Evolutionary conservation across 1,140 invertebrate species (phyloP), one percentile per base, ranked within the genome.

Genomic region (Pectinophora gossypiella): DNA sequence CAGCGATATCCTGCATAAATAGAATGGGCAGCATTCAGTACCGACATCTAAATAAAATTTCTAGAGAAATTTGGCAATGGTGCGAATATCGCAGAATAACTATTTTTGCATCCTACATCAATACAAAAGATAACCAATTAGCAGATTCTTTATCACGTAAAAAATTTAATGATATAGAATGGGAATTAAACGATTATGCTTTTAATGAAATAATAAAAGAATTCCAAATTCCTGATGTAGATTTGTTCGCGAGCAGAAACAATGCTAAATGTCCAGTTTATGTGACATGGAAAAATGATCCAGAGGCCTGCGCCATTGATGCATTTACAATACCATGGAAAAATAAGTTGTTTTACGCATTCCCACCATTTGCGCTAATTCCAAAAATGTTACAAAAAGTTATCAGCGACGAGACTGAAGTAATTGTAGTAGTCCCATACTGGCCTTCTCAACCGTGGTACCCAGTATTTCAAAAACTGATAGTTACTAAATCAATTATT

Each of bases 401-500:
- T 44, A 46, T 52, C n/a, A 4, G 1, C 5, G 57, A 64, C 9
- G 48, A 57, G 32, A 48, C 57, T 9, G 43, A 19, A 44, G 58
- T 47, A 4, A 56, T 61, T 32, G 9, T 64, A 18, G 48, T 64
- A 36, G 53, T 61, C 2, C 61, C 61, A 19, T 48, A 43, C n/a
- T 64, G 61, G 58, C 52, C 49, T 0, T 42, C 48, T 13, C 58
- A 64, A 36, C 23, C 58, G 6, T 70, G 70, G 72, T 75, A 58
- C 36, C 66, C 72, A 5, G 9, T 66, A 13, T 69, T 56, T 20
- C 42, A 56, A 40, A 56, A 42, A 42, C 2, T 56, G 4, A 20
- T 10, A 1, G 7, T 18, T 19, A 38, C 42, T 4, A 15, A 51
- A 45, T n/a, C 27, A 5, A 51, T 56, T 18, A 3, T 36, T 13